Conservation (phyloP, 1,140 invertebrate genomes). For the Drosophila gunungcola region DNA sequence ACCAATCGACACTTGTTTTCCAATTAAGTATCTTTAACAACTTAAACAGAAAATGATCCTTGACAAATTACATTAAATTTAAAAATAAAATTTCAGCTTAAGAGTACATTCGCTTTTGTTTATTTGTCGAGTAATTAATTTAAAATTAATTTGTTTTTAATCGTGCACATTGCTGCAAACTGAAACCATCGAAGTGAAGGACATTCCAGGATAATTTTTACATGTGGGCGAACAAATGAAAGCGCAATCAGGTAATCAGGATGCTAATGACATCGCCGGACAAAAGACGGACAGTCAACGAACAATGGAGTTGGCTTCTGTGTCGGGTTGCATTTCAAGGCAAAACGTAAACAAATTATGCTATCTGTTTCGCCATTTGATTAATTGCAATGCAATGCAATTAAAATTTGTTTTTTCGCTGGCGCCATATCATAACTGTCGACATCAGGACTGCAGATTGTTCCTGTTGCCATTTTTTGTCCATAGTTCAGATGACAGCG, state of each 20-base stretch:
- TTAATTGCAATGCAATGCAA: constrained; percentile 70
- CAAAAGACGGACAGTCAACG: constrained; percentile 13
- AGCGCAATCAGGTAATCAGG: constrained; percentile 64
- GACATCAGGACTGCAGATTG: constrained; percentile 57
- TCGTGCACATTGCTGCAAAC: constrained; percentile 29
- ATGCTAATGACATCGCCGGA: constrained; percentile 47
- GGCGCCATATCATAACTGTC: constrained; percentile 57
- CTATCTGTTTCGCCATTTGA: constrained; percentile 65
- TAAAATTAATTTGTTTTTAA: constrained; percentile 76
- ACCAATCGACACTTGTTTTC: background rate
- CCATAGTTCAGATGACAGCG: constrained; percentile 6
- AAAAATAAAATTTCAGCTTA: background rate
- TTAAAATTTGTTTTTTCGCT: constrained; percentile 28
- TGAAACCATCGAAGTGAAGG: constrained; percentile 2
- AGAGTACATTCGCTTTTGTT: background rate
- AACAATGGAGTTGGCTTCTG: constrained; percentile 11
- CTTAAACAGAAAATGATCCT: background rate
- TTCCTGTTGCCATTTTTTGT: constrained; percentile 33
- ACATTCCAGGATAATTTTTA: constrained; percentile 42
- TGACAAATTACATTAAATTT: background rate
- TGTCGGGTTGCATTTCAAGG: constrained; percentile 14
- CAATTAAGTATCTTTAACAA: background rate
- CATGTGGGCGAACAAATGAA: constrained; percentile 66
- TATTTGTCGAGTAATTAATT: constrained; percentile 58
- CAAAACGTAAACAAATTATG: constrained; percentile 60